These are phyloP conservation scores for Huso huso DNA, from an alignment of 2,797 vertebrate genomes.

Conservation along the genomic window DNA sequence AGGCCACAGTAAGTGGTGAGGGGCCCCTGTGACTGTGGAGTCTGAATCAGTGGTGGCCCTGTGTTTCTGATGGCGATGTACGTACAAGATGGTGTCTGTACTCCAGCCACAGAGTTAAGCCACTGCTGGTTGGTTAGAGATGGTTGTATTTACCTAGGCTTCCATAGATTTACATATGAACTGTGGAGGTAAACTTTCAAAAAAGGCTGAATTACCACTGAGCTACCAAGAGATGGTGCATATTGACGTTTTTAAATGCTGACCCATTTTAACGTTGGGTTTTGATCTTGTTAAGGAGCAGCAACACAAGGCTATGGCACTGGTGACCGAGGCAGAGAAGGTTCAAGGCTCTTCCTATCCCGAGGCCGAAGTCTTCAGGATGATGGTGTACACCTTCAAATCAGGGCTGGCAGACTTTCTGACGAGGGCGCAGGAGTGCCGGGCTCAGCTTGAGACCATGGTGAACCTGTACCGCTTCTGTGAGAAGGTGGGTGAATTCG, in stretches of 20 bases:
- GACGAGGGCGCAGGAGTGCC: conserved; percentile 59
- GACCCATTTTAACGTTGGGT: too few relatives aligned
- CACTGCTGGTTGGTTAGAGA: too few relatives aligned
- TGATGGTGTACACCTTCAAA: conserved; percentile 60
- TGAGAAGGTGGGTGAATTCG: conserved; percentile 62
- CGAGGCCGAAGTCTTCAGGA: conserved; percentile 57
- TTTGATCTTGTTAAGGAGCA: conserved; percentile 56
- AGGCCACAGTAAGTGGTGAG: conserved; percentile 59
- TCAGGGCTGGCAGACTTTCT: conserved; percentile 68
- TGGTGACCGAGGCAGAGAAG: conserved; percentile 64
- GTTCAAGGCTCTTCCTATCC: conserved; percentile 38
- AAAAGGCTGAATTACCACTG: too few relatives aligned
- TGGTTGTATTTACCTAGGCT: too few relatives aligned
- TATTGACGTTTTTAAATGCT: not conserved
- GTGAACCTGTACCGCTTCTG: conserved; percentile 65
- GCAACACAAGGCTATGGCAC: conserved; percentile 51
- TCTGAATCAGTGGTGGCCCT: too few relatives aligned
- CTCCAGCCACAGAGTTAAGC: too few relatives aligned
- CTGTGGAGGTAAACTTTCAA: too few relatives aligned
- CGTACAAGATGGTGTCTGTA: too few relatives aligned
- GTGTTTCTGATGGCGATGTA: too few relatives aligned
- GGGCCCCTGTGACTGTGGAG: not conserved
- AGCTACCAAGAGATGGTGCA: not conserved
- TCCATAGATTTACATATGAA: too few relatives aligned
- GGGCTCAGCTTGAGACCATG: conserved; percentile 58